A percentile compares a stretch with the other conserved stretches of the same genome.
Conservation (phyloP, 2,888 invertebrate species). For the Spodoptera picta region DNA sequence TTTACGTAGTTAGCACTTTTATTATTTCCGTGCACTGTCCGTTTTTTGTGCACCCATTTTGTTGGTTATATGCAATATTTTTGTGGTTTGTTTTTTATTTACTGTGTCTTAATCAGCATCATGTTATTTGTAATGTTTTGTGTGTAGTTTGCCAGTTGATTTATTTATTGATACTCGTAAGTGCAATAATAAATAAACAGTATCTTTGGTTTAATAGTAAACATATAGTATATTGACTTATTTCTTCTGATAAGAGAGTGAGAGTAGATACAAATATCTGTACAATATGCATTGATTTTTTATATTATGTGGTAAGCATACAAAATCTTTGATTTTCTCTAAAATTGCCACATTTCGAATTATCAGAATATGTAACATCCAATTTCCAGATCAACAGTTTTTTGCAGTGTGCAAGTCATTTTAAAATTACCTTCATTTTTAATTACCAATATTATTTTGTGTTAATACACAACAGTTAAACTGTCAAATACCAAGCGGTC, state of each 20-base stretch:
- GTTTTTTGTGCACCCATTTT: constrained; percentile 47
- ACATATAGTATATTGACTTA: constrained; percentile 9
- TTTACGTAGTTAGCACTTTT: constrained; percentile 68
- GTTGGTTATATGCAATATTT: constrained; percentile 36
- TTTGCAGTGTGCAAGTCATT: no score
- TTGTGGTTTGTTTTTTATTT: constrained; percentile 33
- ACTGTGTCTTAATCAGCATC: constrained; percentile 35
- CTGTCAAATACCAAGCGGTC: no score
- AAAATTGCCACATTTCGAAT: no score
- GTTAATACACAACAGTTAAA: no score
- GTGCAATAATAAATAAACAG: constrained; percentile 19
- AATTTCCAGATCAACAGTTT: no score
- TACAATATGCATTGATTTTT: no score
- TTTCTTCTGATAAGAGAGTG: constrained; percentile 1
- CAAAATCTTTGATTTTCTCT: no score
- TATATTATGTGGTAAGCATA: no score
- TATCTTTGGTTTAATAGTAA: constrained; percentile 7
- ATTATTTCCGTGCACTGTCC: constrained; percentile 47
- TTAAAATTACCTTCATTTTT: no score
- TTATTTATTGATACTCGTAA: constrained; percentile 25
- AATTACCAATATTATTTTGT: no score
- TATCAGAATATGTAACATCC: no score
- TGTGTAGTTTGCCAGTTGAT: constrained; percentile 16
- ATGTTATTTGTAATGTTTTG: constrained; percentile 33
- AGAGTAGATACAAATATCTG: background rate